phyloP scores from a whole-genome alignment of 2,113 vertebrate species.

The Aegotheles bennettii region DNA sequence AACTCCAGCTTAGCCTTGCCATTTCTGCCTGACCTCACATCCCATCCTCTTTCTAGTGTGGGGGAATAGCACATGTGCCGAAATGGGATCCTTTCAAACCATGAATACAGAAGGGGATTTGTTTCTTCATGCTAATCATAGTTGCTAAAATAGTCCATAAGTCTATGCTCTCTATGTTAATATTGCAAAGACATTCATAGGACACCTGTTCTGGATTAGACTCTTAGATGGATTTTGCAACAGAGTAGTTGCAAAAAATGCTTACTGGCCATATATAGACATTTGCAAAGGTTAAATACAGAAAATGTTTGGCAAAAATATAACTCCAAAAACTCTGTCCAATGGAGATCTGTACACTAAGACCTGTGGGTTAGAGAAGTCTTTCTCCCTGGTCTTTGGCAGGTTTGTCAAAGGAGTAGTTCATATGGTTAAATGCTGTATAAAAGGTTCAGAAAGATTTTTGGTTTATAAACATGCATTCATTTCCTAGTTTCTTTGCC shows the following conservation, averaged over 20 bases:
- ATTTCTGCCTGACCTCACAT: background rate
- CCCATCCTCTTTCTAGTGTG: background rate
- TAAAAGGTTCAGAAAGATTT: background rate
- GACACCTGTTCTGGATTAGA: constrained; percentile 64
- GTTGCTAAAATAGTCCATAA: background rate
- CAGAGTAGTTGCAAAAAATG: constrained; percentile 29
- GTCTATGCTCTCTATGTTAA: background rate
- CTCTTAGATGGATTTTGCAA: constrained; percentile 29
- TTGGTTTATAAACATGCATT: background rate
- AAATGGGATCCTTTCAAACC: constrained; percentile 26
- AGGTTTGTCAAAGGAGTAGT: background rate
- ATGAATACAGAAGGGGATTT: background rate
- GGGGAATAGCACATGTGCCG: background rate
- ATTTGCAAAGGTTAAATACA: constrained; percentile 1
- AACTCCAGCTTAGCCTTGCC: background rate
- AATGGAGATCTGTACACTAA: background rate
- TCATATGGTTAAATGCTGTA: background rate
- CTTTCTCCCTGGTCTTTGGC: background rate
- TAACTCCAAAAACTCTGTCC: background rate
- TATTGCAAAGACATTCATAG: background rate
- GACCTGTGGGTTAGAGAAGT: background rate
- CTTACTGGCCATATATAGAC: constrained; percentile 39
- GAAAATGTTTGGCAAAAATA: constrained; percentile 14
- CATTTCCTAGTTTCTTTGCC: background rate
- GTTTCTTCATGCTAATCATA: constrained; percentile 16